Evolutionary conservation across 2,113 vertebrate genomes (phyloP), one percentile per base, ranked within the genome.

Genomic region (Motacilla tschutschensis): DNA sequence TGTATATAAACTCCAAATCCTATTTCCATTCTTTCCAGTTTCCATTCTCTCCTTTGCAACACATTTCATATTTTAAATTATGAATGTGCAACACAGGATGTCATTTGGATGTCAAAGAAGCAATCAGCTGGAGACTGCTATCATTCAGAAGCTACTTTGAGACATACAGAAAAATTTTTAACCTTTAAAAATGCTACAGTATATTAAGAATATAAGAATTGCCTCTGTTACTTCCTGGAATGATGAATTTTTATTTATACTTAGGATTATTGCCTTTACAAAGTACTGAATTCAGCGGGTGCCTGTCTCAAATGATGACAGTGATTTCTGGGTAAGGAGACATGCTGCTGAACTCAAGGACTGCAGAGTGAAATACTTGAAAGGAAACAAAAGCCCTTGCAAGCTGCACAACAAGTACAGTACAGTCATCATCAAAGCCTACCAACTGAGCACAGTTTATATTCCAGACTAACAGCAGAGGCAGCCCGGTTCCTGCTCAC

Each of bases 221-320:
- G 75, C 63, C 91, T 88, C 85, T 94, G 63, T 84, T 85, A 80
- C 67, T 87, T 75, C 55, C 70, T 69, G 19, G 31, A 91, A 71
- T 67, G n/a, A 54, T 94, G 91, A 82, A 89, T 79, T 90, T 91
- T 95, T 92, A 91, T 93, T 92, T 84, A 59, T 93, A 84, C 75
- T 95, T 82, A 79, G 60, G 75, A 91, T 90, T 91, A 93, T 84
- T 92, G 64, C 73, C 73, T 67, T 91, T 81, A 83, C 83, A 88
- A 89, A 94, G 60, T 60, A 89, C 71, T 94, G 90, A 87, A 92
- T 94, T 82, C 77, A 93, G 73, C 33, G 33, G 92, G 73, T 33
- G 70, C 41, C 12, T n/a, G 51, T 33, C 58, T 79, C 64, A 93
- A 90, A 90, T 80, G 73, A 86, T 33, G 33, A 53, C 79, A 82